Evolutionary conservation across 2,888 invertebrate genomes (phyloP).

Genomic region (Leptinotarsa haldemani): DNA sequence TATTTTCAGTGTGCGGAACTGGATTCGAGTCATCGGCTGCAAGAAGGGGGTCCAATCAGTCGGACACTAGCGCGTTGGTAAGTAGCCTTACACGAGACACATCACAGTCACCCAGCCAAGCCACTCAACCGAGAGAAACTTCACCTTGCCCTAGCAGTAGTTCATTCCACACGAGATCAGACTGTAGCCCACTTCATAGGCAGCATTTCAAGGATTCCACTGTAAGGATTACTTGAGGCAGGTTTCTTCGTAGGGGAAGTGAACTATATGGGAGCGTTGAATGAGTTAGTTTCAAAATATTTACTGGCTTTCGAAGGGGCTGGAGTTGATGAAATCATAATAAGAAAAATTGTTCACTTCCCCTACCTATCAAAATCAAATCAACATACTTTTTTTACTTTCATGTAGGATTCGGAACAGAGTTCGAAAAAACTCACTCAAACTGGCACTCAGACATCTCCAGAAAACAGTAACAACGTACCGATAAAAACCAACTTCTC

Average conservation of each 20-base stretch:
- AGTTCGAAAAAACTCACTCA: constrained; percentile 69
- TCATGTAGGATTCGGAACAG: constrained; percentile 60
- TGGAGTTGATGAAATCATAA: not conserved
- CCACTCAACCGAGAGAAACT: constrained; percentile 67
- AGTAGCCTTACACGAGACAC: constrained; percentile 74
- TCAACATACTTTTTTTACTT: not conserved
- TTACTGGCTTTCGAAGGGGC: too few species aligned
- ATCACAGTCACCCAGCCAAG: constrained; percentile 71
- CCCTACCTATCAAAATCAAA: not conserved
- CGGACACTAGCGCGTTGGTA: constrained; percentile 73
- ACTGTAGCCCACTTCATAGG: constrained; percentile 67
- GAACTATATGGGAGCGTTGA: not conserved
- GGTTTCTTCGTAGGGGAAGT: not conserved
- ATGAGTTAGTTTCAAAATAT: too few species aligned
- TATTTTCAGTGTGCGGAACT: constrained; percentile 62
- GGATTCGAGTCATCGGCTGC: constrained; percentile 59
- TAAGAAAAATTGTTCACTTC: not conserved
- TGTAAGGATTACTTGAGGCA: constrained; percentile 44
- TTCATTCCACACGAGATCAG: constrained; percentile 68
- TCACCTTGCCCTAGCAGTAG: constrained; percentile 71
- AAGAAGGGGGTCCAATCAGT: constrained; percentile 69
- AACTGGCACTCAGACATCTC: constrained; percentile 79
- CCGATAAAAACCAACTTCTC: constrained; percentile 70
- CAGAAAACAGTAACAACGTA: constrained; percentile 66
- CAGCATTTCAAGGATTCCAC: constrained; percentile 61